A percentile compares a stretch with the other conserved stretches of the same genome.
Evolutionary conservation across 2,888 invertebrate species (phyloP).

Genomic region (Hydraecia micacea): DNA sequence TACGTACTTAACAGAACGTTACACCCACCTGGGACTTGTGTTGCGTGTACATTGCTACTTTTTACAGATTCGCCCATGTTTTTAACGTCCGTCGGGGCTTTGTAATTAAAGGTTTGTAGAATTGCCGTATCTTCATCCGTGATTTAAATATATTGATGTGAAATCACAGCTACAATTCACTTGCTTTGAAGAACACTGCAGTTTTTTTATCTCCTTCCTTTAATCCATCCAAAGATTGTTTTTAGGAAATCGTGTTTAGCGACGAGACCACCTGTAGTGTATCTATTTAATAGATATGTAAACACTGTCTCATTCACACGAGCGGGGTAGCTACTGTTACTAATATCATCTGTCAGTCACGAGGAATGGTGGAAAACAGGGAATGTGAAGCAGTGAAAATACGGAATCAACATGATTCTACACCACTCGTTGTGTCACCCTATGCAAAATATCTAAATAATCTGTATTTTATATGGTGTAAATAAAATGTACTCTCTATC

Average conservation of each 20-base stretch:
- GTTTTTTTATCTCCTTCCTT: neutral
- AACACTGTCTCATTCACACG: too few relatives aligned
- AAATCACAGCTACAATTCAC: neutral
- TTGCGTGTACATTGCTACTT: slow-evolving; percentile 48
- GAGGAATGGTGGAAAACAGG: too few relatives aligned
- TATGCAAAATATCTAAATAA: neutral
- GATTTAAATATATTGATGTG: neutral
- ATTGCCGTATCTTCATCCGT: neutral
- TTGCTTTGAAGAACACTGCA: neutral
- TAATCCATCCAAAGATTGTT: neutral
- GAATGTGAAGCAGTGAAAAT: too few relatives aligned
- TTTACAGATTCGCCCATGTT: slow-evolving; percentile 27
- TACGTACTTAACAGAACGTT: slow-evolving; percentile 65
- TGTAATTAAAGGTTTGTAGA: slow-evolving; percentile 15
- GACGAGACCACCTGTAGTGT: neutral
- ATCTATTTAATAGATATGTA: too few relatives aligned
- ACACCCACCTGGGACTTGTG: slow-evolving; percentile 50
- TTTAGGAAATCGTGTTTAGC: neutral
- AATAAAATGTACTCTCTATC: neutral
- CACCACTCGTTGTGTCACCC: neutral
- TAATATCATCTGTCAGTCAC: too few relatives aligned
- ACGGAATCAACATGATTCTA: too few relatives aligned
- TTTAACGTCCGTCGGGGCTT: slow-evolving; percentile 20
- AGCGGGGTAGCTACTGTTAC: too few relatives aligned
- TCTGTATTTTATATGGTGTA: neutral